A percentile compares a stretch with the other conserved stretches of the same genome.
Evolutionary conservation across 2,797 vertebrate species (phyloP).

Genomic region (Crocidura indochinensis): DNA sequence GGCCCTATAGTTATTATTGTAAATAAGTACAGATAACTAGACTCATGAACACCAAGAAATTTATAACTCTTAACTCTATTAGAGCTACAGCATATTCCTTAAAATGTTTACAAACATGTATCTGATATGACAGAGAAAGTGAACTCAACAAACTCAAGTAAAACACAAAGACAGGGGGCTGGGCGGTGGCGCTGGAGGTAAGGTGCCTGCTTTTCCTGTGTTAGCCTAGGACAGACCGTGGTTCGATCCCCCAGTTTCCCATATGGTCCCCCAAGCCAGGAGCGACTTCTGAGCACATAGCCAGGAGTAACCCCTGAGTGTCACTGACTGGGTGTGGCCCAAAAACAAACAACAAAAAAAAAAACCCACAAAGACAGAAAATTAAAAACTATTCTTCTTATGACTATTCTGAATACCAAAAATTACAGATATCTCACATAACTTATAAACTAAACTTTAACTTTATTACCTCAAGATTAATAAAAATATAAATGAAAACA

Average conservation of each 20-base stretch:
- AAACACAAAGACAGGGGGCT: constrained; percentile 29
- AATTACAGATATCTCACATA: constrained; percentile 38
- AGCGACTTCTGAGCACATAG: no score
- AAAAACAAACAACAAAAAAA: no score
- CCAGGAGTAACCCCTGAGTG: no score
- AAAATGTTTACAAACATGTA: background rate
- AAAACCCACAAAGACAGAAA: no score
- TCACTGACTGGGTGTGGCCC: no score
- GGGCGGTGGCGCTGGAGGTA: no score
- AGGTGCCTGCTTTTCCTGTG: no score
- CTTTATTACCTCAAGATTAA: no score
- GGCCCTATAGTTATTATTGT: background rate
- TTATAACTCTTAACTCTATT: constrained; percentile 3
- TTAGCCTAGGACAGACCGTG: no score
- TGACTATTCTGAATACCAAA: background rate
- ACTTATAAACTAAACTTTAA: background rate
- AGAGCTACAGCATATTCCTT: constrained; percentile 15
- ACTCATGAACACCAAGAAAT: constrained; percentile 20
- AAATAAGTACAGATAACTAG: background rate
- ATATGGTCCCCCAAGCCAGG: no score
- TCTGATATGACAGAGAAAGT: constrained; percentile 32
- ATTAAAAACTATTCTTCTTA: constrained; percentile 26
- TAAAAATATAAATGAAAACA: no score
- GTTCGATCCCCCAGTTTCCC: no score
- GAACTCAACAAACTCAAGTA: constrained; percentile 31